Conservation (phyloP, 2,797 vertebrate genomes). For the Argyrosomus regius region DNA sequence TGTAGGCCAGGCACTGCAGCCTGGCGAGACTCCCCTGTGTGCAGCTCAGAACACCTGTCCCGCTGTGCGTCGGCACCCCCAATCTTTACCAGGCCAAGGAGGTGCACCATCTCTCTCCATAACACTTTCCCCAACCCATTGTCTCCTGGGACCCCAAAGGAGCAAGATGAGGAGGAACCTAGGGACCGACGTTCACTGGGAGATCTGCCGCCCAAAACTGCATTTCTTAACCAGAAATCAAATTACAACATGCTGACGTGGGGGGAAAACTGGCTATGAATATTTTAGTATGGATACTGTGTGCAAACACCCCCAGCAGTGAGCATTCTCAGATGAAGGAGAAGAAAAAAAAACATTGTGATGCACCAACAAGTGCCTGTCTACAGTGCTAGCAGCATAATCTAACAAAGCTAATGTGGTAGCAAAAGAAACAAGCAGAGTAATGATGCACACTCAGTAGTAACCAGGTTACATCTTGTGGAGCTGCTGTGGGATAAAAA, state of each 20-base stretch:
- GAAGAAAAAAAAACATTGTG: slow-evolving; percentile 32
- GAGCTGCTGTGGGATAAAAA: slow-evolving; percentile 15
- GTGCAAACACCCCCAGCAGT: slow-evolving; percentile 57
- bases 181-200: slow-evolving; percentile 56
- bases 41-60: slow-evolving; percentile 82
- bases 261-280: slow-evolving; percentile 73
- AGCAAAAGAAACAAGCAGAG: slow-evolving; percentile 26
- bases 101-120: slow-evolving; percentile 78
- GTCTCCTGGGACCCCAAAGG: slow-evolving; percentile 60
- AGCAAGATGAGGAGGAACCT: slow-evolving; percentile 58
- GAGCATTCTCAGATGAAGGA: slow-evolving; percentile 35
- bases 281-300: slow-evolving; percentile 75
- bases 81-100: slow-evolving; percentile 87
- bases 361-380: slow-evolving; percentile 77
- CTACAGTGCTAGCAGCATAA: slow-evolving; percentile 19
- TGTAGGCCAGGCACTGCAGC: slow-evolving; percentile 79
- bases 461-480: slow-evolving; percentile 5
- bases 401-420: slow-evolving; percentile 38
- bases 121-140: slow-evolving; percentile 58
- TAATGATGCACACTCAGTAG: slow-evolving; percentile 34
- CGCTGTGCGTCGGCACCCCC: slow-evolving; percentile 80
- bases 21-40: slow-evolving; percentile 79
- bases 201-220: slow-evolving; percentile 74
- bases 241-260: slow-evolving; percentile 79
- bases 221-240: slow-evolving; percentile 77